Evolutionary conservation across 2,113 vertebrate species (phyloP), one percentile per base, ranked within the genome.

Genomic region (Mus spicilegus): DNA sequence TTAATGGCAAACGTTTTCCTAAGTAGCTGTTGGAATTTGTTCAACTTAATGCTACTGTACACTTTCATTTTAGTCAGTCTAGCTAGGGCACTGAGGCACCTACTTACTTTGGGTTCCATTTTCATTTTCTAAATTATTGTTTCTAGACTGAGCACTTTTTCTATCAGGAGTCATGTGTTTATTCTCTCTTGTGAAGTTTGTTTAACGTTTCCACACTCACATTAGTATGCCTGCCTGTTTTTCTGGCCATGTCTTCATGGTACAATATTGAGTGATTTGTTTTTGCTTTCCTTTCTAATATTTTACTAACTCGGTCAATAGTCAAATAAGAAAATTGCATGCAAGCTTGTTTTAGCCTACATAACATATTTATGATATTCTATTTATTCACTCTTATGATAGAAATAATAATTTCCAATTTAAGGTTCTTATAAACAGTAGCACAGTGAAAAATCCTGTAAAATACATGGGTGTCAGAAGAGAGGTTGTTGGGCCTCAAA

Each of bases 271-370:
- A 77, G 17, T 82, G 19, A 65, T 70, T 81, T 90, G 46, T 69
- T 94, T 67, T 91, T 93, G 11, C 36, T 86, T 92, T 89, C 51
- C 30, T 33, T 82, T 77, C 78, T 82, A n/a, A 33, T 90, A 33
- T 72, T 94, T 87, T 87, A 51, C 56, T 49, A 92, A 90, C 69
- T n/a, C 49, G 22, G 30, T 89, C 89, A 86, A 89, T 54, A 80
- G 78, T 84, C 82, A 89, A 56, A 72, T 63, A 89, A 86, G n/a
- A 12, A 86, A 86, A 89, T 67, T 9, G 67, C 13, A 92, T 11
- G 30, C 16, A 65, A 86, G 63, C 42, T 54, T 87, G 54, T 73
- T 91, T 84, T 87, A 63, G 12, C 7, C 42, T 63, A 42, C 19
- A 49, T 39, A 24, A 20, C 63, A 67, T 63, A 42, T 80, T 87